Percentiles rank a stretch among this genome's conserved stretches.
Evolutionary conservation across 2,797 vertebrate species (phyloP).

Genomic region (Micropoecilia bifurca): DNA sequence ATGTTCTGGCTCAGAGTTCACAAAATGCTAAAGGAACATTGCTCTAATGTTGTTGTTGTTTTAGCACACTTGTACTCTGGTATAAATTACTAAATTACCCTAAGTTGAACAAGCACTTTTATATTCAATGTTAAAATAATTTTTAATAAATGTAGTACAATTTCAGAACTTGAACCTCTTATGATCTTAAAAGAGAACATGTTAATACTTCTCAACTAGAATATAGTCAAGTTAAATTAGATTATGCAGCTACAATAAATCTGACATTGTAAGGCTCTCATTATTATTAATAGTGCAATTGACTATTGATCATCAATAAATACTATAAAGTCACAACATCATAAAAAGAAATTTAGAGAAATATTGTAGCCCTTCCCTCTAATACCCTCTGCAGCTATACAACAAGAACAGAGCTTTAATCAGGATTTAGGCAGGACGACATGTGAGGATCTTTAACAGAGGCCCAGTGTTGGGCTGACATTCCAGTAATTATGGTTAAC

Average conservation of each 20-base stretch:
- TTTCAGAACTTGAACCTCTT: background rate
- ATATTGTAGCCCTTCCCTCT: slow-evolving; percentile 28
- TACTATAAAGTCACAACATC: background rate
- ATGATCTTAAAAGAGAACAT: background rate
- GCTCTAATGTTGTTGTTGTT: background rate
- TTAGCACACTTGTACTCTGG: background rate
- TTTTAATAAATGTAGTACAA: background rate
- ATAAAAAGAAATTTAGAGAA: background rate
- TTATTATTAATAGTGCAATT: background rate
- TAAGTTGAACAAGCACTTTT: background rate
- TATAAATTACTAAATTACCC: background rate
- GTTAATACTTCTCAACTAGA: background rate
- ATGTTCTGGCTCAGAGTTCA: background rate
- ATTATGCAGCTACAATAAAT: background rate
- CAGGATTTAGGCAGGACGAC: slow-evolving; percentile 63
- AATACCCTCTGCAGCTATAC: slow-evolving; percentile 36
- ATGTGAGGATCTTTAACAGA: slow-evolving; percentile 58
- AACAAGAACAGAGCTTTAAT: slow-evolving; percentile 67
- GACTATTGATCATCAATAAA: background rate
- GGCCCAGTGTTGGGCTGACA: slow-evolving; percentile 65
- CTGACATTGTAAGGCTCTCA: background rate
- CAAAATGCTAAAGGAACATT: background rate
- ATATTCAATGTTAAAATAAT: background rate
- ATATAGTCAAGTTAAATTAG: background rate
- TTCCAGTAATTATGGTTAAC: slow-evolving; percentile 54